Percentiles rank a stretch among this genome's conserved stretches.
Evolutionary conservation across 2,113 vertebrate species (phyloP).

Genomic region (Chaetops frenatus): DNA sequence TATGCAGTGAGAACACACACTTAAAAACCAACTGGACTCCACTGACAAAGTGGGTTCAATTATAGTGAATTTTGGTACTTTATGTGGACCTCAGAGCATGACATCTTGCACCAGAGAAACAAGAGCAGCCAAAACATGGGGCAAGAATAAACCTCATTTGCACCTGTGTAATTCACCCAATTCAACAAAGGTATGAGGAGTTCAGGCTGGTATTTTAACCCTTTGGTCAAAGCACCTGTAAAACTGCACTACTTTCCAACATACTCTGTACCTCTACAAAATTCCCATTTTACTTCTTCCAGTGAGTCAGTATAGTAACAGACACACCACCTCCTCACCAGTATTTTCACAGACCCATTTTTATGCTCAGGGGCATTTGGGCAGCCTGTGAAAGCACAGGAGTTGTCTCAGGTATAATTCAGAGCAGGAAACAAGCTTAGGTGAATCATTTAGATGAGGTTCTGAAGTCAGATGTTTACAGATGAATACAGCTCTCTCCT

Average conservation of each 20-base stretch:
- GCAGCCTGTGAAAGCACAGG: not conserved
- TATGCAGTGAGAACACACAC: not conserved
- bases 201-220: not conserved
- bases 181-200: not conserved
- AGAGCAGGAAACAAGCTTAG: not conserved
- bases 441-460: not conserved
- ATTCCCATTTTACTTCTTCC: not conserved
- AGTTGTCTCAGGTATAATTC: not conserved
- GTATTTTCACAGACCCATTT: fast-evolving
- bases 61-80: not conserved
- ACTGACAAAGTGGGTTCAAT: not conserved
- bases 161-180: not conserved
- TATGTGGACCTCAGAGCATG: not conserved
- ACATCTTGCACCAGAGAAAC: not conserved
- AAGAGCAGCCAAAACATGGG: not conserved
- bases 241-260: not conserved
- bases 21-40: not conserved
- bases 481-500: not conserved
- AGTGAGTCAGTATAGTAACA: not conserved
- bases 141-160: not conserved
- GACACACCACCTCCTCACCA: not conserved
- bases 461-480: not conserved
- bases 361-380: not conserved
- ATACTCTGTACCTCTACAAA: not conserved
- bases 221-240: not conserved